Evolutionary conservation across 2,888 invertebrate genomes (phyloP), one percentile per base, ranked within the genome.

Genomic region (Nomada fabriciana): DNA sequence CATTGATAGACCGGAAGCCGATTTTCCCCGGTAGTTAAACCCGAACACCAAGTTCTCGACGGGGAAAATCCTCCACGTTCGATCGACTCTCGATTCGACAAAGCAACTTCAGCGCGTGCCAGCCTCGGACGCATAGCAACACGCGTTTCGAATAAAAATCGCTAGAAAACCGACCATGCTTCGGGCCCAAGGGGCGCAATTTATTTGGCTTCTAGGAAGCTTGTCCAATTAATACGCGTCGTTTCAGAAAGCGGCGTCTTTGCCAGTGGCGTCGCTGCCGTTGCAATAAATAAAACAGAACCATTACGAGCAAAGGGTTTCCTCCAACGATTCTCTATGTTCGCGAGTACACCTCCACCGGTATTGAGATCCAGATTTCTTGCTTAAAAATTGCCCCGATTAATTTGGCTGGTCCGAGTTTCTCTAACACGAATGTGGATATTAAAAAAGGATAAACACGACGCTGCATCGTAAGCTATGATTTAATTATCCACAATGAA

Each of bases 1-100:
- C 84, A 69, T 82, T 87, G 87, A 86, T 88, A 86, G 87, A 82
- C 67, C 83, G 85, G 83, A 83, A 88, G 80, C 82, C 80, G 83
- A 78, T 80, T 88, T 88, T 88, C 81, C 47, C 65, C 68, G 80
- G 23, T 53, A 65, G 77, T 80, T 76, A 43, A 82, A 63, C 82
- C 36, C 42, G 71, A 72, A 72, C 67, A 67, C 43, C 50, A 69
- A 73, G 73, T 72, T 71, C 68, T 61, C 60, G 61, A 36, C 36
- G 42, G 10, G 76, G 65, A 57, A 82, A 83, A 83, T 83, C 61
- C 60, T 67, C 63, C 25, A 5, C 53, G 52, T n/a, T n/a, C 59
- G 42, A 57, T 59, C 67, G 55, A 70, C 47, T 10, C 18, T 29
- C 42, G 23, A n/a, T 47, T 18, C 61, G 18, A 60, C 11, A 1